Evolutionary conservation across 2,797 vertebrate genomes (phyloP).

Genomic region (Sebastiscus albofasciatus): DNA sequence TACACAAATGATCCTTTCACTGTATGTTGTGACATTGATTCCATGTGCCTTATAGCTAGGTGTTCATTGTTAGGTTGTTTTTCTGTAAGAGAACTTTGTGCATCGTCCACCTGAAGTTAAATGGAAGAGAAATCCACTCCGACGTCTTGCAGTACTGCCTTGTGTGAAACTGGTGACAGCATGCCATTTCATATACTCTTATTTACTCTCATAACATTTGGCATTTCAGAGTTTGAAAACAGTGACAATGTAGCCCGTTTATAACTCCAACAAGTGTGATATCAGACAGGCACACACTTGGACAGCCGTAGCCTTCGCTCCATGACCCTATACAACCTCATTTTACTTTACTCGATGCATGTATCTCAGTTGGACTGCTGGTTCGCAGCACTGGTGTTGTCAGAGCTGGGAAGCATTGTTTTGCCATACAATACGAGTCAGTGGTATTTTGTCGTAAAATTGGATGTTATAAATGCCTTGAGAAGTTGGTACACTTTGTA

Average conservation of each 20-base stretch:
- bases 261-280: conserved; percentile 5
- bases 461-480: not conserved
- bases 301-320: not conserved
- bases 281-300: not conserved
- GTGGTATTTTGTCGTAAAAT: not conserved
- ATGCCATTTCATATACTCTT: not conserved
- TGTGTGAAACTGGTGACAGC: not conserved
- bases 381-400: not conserved
- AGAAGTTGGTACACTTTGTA: not conserved
- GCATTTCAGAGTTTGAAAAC: not conserved
- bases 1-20: not conserved
- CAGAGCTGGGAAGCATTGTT: not conserved
- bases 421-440: not conserved
- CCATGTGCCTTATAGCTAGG: conserved; percentile 56
- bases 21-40: conserved; percentile 6
- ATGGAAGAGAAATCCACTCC: not conserved
- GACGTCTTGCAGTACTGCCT: not conserved
- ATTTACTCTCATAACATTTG: not conserved
- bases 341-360: not conserved
- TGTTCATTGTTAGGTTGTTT: conserved; percentile 1
- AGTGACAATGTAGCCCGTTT: not conserved
- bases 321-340: not conserved
- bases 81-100: conserved; percentile 2
- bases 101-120: conserved; percentile 24
- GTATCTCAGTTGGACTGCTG: not conserved